phyloP scores from a whole-genome alignment of 1,140 invertebrate genomes.

The Sinonovacula constricta region DNA sequence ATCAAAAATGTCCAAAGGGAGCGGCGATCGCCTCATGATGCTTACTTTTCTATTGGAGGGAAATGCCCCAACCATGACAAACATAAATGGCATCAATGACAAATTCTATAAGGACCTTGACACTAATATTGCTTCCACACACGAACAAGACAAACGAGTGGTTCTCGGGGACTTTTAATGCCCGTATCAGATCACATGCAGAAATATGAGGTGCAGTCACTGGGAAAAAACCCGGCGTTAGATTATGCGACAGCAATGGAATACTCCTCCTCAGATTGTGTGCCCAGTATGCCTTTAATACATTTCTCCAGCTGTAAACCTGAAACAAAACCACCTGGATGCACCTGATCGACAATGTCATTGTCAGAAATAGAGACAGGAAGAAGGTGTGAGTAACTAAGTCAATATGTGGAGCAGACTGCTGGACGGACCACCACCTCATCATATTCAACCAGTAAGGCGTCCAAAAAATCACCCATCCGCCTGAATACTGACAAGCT shows the following conservation, averaged over 20 bases:
- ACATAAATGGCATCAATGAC: constrained; percentile 27
- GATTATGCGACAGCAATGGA: constrained; percentile 54
- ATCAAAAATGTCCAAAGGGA: neutral
- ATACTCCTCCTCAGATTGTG: constrained; percentile 33
- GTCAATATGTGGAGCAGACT: constrained; percentile 25
- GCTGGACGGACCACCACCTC: constrained; percentile 17
- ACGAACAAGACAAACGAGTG: neutral
- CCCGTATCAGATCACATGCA: no score
- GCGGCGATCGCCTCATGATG: neutral
- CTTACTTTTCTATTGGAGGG: constrained; percentile 17
- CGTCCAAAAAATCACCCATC: neutral
- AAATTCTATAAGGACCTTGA: constrained; percentile 27
- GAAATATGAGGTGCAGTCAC: constrained; percentile 36
- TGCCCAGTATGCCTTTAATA: constrained; percentile 49
- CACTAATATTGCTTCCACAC: constrained; percentile 12
- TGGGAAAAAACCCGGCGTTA: constrained; percentile 49
- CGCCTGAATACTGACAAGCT: neutral
- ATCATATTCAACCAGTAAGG: neutral
- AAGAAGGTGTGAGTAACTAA: constrained; percentile 16
- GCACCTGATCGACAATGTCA: neutral
- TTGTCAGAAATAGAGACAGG: constrained; percentile 9
- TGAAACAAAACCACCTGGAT: constrained; percentile 52
- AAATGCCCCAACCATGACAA: constrained; percentile 35
- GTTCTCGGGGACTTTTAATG: no score
- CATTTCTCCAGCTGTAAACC: constrained; percentile 34